Percentiles rank a stretch among this genome's conserved stretches.
phyloP scores from a whole-genome alignment of 2,888 invertebrate genomes.

The Amphipyra tragopoginis region DNA sequence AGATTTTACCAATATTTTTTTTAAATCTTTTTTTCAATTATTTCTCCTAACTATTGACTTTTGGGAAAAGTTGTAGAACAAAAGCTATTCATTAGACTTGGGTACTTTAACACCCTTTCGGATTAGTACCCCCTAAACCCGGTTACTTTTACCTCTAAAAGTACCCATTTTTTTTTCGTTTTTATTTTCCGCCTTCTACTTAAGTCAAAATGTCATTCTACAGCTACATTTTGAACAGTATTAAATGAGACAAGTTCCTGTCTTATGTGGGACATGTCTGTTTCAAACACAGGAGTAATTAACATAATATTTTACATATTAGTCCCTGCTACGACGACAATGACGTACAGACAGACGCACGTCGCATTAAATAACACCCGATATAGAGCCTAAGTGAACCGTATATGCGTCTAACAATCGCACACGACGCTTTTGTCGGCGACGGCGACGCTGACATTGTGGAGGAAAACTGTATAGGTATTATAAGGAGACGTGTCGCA shows the following conservation, averaged over 20 bases:
- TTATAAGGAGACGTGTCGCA: slow-evolving; percentile 30
- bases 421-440: slow-evolving; percentile 56
- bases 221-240: slow-evolving; percentile 22
- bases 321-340: slow-evolving; percentile 52
- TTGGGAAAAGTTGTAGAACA: too few relatives aligned
- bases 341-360: slow-evolving; percentile 57
- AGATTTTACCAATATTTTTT: too few relatives aligned
- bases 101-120: too few relatives aligned
- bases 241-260: slow-evolving; percentile 25
- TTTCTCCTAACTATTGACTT: too few relatives aligned
- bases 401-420: slow-evolving; percentile 63
- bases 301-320: slow-evolving; percentile 56
- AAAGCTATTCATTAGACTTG: too few relatives aligned
- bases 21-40: too few relatives aligned
- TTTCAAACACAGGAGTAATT: slow-evolving; percentile 42
- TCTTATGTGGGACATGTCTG: slow-evolving; percentile 21
- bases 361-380: slow-evolving; percentile 46
- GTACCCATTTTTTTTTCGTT: too few relatives aligned
- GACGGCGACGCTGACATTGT: slow-evolving; percentile 31
- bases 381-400: slow-evolving; percentile 43
- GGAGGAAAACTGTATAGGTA: slow-evolving; percentile 32
- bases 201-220: slow-evolving; percentile 7
- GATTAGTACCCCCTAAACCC: too few relatives aligned
- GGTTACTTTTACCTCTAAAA: too few relatives aligned
- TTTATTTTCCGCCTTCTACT: too few relatives aligned